Evolutionary conservation across 1,140 invertebrate genomes (phyloP).

Genomic region (Drosophila tropicalis): DNA sequence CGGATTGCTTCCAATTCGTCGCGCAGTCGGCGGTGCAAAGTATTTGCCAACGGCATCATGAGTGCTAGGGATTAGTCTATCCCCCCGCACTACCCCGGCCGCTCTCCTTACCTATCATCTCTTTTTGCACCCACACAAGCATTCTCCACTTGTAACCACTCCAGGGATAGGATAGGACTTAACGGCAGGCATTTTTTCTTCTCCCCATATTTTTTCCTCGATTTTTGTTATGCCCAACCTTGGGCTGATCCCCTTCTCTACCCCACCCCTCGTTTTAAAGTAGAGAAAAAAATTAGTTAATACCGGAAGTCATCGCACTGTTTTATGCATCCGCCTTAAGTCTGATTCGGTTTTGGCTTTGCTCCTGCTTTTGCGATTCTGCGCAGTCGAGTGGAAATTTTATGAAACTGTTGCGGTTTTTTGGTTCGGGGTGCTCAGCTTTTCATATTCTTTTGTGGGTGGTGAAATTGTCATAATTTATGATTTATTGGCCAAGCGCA

Average conservation of each 20-base stretch:
- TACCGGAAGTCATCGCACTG: constrained; percentile 80
- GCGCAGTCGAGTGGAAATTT: constrained; percentile 73
- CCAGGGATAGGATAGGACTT: constrained; percentile 42
- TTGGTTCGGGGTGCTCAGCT: constrained; percentile 23
- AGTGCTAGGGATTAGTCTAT: constrained; percentile 77
- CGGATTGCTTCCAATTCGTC: constrained; percentile 81
- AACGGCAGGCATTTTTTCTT: constrained; percentile 22
- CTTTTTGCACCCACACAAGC: constrained; percentile 8
- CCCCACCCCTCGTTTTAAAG: constrained; percentile 58
- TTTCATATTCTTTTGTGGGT: constrained; percentile 32
- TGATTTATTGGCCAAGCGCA: constrained; percentile 70
- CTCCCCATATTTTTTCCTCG: constrained; percentile 13
- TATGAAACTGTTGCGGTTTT: constrained; percentile 71
- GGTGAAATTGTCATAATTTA: constrained; percentile 71
- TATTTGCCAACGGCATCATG: constrained; percentile 78
- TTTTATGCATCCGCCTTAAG: constrained; percentile 74
- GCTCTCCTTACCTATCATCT: neutral
- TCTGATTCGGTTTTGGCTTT: constrained; percentile 44
- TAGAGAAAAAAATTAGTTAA: constrained; percentile 74
- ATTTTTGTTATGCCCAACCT: constrained; percentile 62
- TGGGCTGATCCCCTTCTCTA: constrained; percentile 41
- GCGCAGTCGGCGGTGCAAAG: constrained; percentile 80
- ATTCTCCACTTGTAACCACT: constrained; percentile 52
- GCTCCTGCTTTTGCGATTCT: constrained; percentile 36
- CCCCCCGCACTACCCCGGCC: constrained; percentile 15